Base-by-base conservation (phyloP, 2,113 vertebrate genomes). In the Microcebus jonahi region DNA sequence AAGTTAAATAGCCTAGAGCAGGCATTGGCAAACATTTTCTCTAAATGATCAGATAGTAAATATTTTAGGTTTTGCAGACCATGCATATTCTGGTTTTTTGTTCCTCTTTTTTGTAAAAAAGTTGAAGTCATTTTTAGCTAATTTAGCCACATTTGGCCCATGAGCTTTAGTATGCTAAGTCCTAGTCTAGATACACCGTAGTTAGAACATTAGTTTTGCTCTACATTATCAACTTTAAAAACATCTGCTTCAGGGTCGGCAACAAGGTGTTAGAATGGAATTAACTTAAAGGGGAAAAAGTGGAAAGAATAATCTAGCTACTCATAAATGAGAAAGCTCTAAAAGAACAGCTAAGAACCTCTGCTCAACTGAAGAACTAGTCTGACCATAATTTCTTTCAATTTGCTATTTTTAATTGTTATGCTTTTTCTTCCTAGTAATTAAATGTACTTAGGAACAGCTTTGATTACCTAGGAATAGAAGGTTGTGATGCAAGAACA, bases 401-500 rank as follows among this genome's bases (percentile, higher is more conserved):
- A 39, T n/a, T n/a, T 80, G 29, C 3, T 59, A 59, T 4, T 73
- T 90, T 61, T 27, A 12, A 65, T 12, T 61, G 61, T 39, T 39
- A 21, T 65, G n/a, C 31, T 81, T 50, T 84, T 61, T 39, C 63
- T 65, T 73, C 20, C 36, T 7, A 57, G 42, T 53, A 87, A 94
- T 90, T n/a, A 71, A 63, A 14, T 12, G 3, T 53, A 31, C 55
- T 70, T 79, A 53, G 25, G n/a, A 53, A 82, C 29, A 94, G 96
- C 94, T 97, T 91, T 95, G 89, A 93, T 96, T 98, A 99, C 99
- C 99, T 99, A 98, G 99, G 99, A 98, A 99, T 99, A 97, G 99
- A 99, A 96, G 99, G 99, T 98, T 99, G 99, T 79, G 99, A 99
- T 84, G 99, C 99, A 96, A 99, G 98, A 91, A 99, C 99, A 94